Evolutionary conservation across 2,113 vertebrate species (phyloP), one percentile per base, ranked within the genome.

Genomic region (Gorsachius goisagi): DNA sequence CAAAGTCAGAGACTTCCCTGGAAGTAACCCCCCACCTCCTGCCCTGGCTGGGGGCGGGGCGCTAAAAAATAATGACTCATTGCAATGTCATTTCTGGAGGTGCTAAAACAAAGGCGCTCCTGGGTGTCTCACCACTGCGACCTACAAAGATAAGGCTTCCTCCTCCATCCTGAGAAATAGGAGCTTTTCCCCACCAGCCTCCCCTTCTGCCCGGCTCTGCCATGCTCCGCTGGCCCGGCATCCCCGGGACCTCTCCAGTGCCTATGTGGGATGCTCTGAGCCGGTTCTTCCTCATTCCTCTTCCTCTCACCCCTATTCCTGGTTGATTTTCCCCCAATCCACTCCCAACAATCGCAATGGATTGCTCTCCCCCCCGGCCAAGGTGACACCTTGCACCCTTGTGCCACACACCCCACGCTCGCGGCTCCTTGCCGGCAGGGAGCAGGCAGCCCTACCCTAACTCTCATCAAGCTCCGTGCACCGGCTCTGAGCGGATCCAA

Each of bases 181-280:
- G 37, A 92, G 87, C 30, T 92, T 63, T 78, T 58, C n/a, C 47
- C 22, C 37, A 37, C 12, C 83, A 55, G 24, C 58, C n/a, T 94
- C 62, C 35, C 66, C 37, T 26, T 68, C 69, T 5, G 9, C 15
- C 12, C 0, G 0, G 28, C 47, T 27, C 59, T 47, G 49, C 76
- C 6, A 2, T 0, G 66, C 52, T 58, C 33, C 10, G 2, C 47
- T n/a, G 73, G 26, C 33, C 27, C 0, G 0, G 17, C 15, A 10
- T 84, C n/a, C 60, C 63, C 6, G 3, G 32, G 39, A 84, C 11
- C 30, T 78, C 15, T 41, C 30, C 4, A 6, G 47, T 0, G 2
- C 14, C 73, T 21, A 53, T 3, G 8, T 0, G 4, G 59, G 60
- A 81, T 63, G 68, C 63, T 78, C 44, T 30, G 17, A 67, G 26